Conservation (phyloP, 1,140 invertebrate genomes). For the Araneus ventricosus region DNA sequence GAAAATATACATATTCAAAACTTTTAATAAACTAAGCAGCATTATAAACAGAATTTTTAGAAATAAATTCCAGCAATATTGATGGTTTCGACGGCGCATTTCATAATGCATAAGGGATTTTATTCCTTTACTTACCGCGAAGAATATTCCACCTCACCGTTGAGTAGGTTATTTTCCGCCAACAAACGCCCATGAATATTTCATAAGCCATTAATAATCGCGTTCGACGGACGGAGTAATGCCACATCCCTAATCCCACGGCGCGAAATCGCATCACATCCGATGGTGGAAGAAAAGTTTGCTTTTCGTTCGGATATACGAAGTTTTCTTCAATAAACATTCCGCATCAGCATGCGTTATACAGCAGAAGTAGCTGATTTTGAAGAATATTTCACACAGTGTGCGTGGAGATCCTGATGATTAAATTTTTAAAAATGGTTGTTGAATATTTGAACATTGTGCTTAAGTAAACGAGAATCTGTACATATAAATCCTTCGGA, state of each 20-base stretch:
- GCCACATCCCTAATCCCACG: not conserved
- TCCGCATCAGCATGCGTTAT: not conserved
- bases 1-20: no score
- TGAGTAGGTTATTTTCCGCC: not conserved
- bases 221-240: not conserved
- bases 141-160: not conserved
- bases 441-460: no score
- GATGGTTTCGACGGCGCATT: no score
- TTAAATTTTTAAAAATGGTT: no score
- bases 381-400: no score
- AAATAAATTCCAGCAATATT: no score
- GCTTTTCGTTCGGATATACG: not conserved
- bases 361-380: not conserved
- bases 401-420: no score
- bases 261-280: constrained; percentile 17
- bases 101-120: not conserved
- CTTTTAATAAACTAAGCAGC: no score
- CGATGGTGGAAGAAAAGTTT: not conserved
- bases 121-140: not conserved
- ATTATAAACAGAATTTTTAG: no score
- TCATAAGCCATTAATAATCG: constrained; percentile 36
- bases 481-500: no score
- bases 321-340: not conserved
- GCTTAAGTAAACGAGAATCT: no score
- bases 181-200: constrained; percentile 26